Evolutionary conservation across 2,797 vertebrate species (phyloP), one percentile per base, ranked within the genome.

Genomic region (Oryzias dopingdopingensis): DNA sequence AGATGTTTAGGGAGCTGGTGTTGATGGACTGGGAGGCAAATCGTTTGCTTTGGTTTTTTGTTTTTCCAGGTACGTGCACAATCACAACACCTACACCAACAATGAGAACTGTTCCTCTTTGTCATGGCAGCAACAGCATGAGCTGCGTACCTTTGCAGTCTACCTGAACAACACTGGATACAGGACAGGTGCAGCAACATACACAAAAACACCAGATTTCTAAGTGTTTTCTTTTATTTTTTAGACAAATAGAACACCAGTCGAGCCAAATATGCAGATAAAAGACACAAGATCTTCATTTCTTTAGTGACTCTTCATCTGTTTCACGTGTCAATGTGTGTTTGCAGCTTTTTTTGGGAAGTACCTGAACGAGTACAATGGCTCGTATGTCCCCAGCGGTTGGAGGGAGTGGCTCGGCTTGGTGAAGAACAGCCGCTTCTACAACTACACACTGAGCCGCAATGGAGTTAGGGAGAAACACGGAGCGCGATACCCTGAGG

Each of bases 31-130:
- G 26, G 26, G 26, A 26, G 26, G 6, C 32, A 12, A 46, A 13
- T 46, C 13, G 8, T 20, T 46, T 46, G 20, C 20, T 22, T 22
- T 22, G 4, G 18, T 49, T 15, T 24, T 23, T 1, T 7, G 1
- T 2, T 17, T 16, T 94, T 90, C 92, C 62, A 98, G 97, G 84
- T 98, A 98, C 0, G 96, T 96, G 15, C 96, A 98, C 90, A 98
- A 98, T 82, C 96, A 98, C 91, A 97, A 97, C 91, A 98, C 95
- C 53, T 98, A 97, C 90, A 98, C 96, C 49, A 98, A 98, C 92
- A 98, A 98, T 0, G 96, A 98, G 85, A 98, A 98, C 91, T 98
- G 96, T 56, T 98, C 96, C 14, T 98, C 96, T 1, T 88, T 93
- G 0, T 97, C 96, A 53, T 98, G 96, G 96, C 96, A 98, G 80